Conservation (phyloP, 2,113 vertebrate species). For the Tichodroma muraria region DNA sequence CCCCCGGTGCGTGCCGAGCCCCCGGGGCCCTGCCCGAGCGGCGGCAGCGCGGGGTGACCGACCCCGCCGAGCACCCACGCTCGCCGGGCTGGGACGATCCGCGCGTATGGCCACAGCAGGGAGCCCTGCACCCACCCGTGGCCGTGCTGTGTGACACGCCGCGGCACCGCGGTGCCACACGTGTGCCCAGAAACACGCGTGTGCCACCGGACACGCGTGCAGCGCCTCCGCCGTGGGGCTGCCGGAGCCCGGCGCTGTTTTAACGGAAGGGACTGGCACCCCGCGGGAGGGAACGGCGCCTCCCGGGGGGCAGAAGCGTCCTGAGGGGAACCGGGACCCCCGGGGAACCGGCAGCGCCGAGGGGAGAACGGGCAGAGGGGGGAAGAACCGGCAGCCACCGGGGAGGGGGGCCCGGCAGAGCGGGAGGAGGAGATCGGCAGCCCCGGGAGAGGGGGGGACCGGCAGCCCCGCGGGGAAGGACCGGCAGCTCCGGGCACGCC, state of each 20-base stretch:
- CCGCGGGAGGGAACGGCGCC: neutral
- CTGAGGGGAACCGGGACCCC: neutral
- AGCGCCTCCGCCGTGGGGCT: neutral
- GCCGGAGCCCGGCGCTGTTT: neutral
- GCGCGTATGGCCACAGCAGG: neutral
- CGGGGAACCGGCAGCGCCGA: neutral
- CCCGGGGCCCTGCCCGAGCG: neutral
- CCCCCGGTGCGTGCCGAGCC: neutral
- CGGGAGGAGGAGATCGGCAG: neutral
- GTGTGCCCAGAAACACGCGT: neutral
- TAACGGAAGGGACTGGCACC: rapidly evolving
- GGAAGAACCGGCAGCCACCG: neutral
- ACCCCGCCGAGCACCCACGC: neutral
- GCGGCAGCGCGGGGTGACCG: neutral
- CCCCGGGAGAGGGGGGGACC: neutral
- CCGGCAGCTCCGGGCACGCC: neutral
- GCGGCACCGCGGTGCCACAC: neutral
- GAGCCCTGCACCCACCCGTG: neutral
- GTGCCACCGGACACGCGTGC: neutral
- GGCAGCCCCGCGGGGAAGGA: neutral
- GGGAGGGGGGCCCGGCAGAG: neutral
- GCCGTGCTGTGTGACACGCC: neutral
- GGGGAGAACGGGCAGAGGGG: neutral
- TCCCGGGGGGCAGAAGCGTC: neutral
- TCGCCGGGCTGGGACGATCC: neutral